Percentiles rank a stretch among this genome's conserved stretches.
Conservation (phyloP, 1,140 invertebrate genomes). For the Ceratosolen fusciceps region DNA sequence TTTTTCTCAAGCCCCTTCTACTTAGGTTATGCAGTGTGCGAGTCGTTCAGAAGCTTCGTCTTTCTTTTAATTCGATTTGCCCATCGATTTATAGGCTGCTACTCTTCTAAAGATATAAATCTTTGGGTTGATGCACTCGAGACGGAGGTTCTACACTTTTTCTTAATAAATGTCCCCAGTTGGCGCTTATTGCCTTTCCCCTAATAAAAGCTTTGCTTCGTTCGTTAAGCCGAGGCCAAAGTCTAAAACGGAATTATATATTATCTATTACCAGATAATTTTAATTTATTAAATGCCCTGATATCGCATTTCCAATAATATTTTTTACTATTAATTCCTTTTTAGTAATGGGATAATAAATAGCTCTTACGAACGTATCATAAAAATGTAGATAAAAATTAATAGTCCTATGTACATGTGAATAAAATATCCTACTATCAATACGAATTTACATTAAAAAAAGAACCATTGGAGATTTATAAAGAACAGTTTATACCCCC, state of each 20-base stretch:
- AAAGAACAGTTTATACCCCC: no score
- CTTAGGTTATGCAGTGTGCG: neutral
- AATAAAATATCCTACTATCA: no score
- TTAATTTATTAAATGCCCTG: neutral
- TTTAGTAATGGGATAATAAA: no score
- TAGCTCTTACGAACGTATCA: no score
- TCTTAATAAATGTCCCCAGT: conserved; percentile 32
- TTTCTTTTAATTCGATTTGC: conserved; percentile 39
- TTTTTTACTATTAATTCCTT: no score
- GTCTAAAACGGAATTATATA: neutral
- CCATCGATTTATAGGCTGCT: conserved; percentile 29
- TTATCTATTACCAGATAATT: neutral
- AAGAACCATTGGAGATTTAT: no score
- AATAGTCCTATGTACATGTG: no score
- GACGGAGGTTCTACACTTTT: neutral
- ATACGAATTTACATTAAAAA: no score
- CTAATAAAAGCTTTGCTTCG: neutral
- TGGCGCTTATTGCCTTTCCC: neutral
- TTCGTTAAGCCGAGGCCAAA: neutral
- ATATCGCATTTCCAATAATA: no score
- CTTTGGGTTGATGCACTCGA: conserved; percentile 20
- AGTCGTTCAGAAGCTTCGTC: neutral
- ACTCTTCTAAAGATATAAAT: conserved; percentile 22
- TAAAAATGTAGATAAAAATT: no score
- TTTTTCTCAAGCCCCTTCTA: neutral